phyloP scores from a whole-genome alignment of 2,888 invertebrate species.

The Xestia ashworthii region DNA sequence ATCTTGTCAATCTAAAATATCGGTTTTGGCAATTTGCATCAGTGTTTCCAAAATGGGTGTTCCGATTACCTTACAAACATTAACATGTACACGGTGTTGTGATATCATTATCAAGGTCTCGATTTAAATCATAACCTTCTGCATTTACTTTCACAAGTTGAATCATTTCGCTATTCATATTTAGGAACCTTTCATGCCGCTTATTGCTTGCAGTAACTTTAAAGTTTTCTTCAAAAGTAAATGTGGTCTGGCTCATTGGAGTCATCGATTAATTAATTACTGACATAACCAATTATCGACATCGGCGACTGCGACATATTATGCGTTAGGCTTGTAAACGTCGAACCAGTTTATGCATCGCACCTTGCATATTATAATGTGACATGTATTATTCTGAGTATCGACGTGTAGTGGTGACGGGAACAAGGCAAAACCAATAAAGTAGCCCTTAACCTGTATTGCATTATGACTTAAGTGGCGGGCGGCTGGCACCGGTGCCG shows the following conservation, averaged over 20 bases:
- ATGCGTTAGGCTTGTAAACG: conserved; percentile 1
- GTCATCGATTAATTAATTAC: conserved; percentile 25
- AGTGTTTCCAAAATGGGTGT: conserved; percentile 7
- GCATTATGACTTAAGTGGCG: conserved; percentile 67
- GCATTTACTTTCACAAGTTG: not conserved
- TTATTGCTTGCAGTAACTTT: conserved; percentile 2
- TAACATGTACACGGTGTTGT: not conserved
- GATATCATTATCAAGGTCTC: not conserved
- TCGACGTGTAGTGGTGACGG: conserved; percentile 38
- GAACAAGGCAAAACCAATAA: conserved; percentile 55
- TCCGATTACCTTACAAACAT: not conserved
- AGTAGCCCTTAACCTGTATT: conserved; percentile 70
- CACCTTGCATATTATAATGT: conserved; percentile 3
- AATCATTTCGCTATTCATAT: not conserved
- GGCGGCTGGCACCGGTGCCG: conserved; percentile 55
- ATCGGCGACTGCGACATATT: conserved; percentile 2
- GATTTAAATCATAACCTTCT: conserved; percentile 3
- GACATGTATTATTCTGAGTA: conserved; percentile 22
- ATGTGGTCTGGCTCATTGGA: not conserved
- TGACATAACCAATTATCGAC: not conserved
- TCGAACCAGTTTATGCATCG: conserved; percentile 5
- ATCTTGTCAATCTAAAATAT: conserved; percentile 27
- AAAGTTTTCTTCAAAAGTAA: conserved; percentile 10
- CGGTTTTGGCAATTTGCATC: conserved; percentile 21
- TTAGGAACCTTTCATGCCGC: not conserved